Conservation (phyloP, 2,797 vertebrate species). For the Myripristis murdjan region DNA sequence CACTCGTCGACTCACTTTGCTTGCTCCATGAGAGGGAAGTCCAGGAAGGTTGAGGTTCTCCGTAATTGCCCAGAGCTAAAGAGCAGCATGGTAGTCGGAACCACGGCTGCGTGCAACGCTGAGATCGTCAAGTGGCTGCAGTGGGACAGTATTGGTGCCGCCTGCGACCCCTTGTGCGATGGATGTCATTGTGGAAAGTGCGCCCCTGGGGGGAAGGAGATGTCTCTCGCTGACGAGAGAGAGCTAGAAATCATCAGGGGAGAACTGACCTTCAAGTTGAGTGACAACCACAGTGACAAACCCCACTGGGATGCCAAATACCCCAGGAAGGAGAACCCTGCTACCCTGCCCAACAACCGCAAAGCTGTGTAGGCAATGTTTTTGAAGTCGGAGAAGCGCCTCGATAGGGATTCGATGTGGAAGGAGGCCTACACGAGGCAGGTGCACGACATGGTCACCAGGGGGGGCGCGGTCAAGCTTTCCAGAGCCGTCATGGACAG, state of each 20-base stretch:
- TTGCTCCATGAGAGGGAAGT: slow-evolving; percentile 12
- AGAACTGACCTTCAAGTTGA: slow-evolving; percentile 17
- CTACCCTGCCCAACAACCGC: slow-evolving; percentile 10
- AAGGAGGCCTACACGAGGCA: slow-evolving; percentile 6
- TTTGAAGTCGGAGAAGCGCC: slow-evolving; percentile 11
- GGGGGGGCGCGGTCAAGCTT: slow-evolving; percentile 21
- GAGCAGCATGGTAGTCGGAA: background rate
- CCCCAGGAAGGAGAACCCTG: slow-evolving; percentile 22
- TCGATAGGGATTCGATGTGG: slow-evolving; percentile 14
- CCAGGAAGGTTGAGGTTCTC: slow-evolving; percentile 5
- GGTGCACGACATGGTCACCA: slow-evolving; percentile 31
- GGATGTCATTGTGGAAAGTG: slow-evolving; percentile 22
- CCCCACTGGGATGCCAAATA: slow-evolving; percentile 29
- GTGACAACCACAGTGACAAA: slow-evolving; percentile 10
- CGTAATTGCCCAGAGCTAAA: too few species aligned
- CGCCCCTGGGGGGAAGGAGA: slow-evolving; percentile 40
- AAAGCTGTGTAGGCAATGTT: slow-evolving; percentile 27
- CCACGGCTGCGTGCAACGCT: slow-evolving; percentile 2
- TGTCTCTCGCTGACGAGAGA: slow-evolving; percentile 38
- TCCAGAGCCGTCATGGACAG: background rate
- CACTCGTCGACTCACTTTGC: slow-evolving; percentile 17
- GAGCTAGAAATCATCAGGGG: slow-evolving; percentile 31
- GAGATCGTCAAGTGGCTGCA: slow-evolving; percentile 31
- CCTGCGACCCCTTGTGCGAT: slow-evolving; percentile 23
- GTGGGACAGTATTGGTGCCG: slow-evolving; percentile 22